A percentile compares a stretch with the other conserved stretches of the same genome.
These are phyloP conservation scores for Melozone crissalis DNA, from an alignment of 2,113 vertebrate species.

Conservation along the genomic window DNA sequence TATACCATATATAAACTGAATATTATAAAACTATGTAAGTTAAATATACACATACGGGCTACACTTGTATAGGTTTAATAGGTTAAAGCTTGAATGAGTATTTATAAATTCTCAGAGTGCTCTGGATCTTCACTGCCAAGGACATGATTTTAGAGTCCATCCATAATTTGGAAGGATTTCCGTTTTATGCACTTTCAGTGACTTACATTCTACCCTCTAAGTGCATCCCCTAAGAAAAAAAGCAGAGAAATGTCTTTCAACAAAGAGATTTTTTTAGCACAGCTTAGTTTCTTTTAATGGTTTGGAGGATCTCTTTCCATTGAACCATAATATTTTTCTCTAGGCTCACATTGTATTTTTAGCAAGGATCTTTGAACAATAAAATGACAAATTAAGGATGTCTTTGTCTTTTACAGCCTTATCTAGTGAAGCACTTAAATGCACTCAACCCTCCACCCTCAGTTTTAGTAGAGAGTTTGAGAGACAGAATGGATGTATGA, in stretches of 20 bases:
- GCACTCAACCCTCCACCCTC: background rate
- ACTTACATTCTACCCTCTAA: slow-evolving; percentile 11
- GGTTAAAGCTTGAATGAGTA: slow-evolving; percentile 40
- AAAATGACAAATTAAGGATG: slow-evolving; percentile 20
- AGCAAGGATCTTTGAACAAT: background rate
- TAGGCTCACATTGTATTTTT: slow-evolving; percentile 25
- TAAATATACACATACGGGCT: slow-evolving; percentile 10
- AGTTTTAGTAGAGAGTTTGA: background rate
- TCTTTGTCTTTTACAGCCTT: slow-evolving; percentile 19
- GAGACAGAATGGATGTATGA: background rate
- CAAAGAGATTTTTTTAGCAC: background rate
- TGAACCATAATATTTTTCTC: slow-evolving; percentile 50
- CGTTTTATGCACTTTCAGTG: slow-evolving; percentile 21
- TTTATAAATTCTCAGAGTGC: slow-evolving; percentile 47
- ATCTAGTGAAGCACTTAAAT: background rate
- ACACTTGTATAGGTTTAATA: slow-evolving; percentile 50
- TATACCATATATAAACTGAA: slow-evolving; percentile 40
- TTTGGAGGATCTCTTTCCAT: slow-evolving; percentile 1
- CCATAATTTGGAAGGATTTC: slow-evolving; percentile 26
- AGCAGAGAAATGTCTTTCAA: background rate
- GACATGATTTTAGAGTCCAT: background rate
- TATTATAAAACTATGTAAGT: slow-evolving; percentile 24
- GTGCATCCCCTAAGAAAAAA: slow-evolving; percentile 28
- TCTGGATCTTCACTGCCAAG: slow-evolving; percentile 26
- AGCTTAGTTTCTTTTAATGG: background rate